Evolutionary conservation across 2,888 invertebrate species (phyloP), one percentile per base, ranked within the genome.

Genomic region (Cynaeus angustus): DNA sequence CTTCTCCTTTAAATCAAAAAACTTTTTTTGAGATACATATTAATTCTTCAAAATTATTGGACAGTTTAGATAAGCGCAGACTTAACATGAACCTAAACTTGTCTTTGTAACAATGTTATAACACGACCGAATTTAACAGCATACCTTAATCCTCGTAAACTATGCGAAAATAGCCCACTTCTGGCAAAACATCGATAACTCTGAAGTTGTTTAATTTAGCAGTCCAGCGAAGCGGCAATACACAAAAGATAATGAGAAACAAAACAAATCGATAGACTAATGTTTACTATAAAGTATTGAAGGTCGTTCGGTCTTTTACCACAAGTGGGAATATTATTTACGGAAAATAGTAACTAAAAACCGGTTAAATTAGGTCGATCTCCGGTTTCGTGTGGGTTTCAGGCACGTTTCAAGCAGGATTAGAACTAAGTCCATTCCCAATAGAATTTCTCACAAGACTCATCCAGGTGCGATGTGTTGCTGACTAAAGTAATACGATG

Each of bases 351-450:
- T 53, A 65, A 55, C 53, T 65, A 41, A 65, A 66, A 66, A 66
- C 56, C 48, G 21, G 59, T 52, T 58, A 68, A 68, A 68, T 68
- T 68, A 68, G 62, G 26, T 62, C 68, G 62, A 68, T 68, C 55
- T 68, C 68, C 68, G 62, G 61, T 61, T 58, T 52, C 59, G 50
- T 37, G 30, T 26, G 37, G 43, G 59, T 61, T 62, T 68, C 53
- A 61, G 62, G 43, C 62, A 68, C 68, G 68, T 68, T 61, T 68
- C 68, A 68, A 68, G 55, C 68, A 64, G 68, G 68, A 68, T 68
- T 64, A 68, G 33, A 46, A 38, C 38, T 48, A 62, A 62, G 61
- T 64, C 68, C 55, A 37, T 53, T 55, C 55, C 53, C 62, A 53
- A 61, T 68, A 68, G 62, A 68, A 68, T 62, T 68, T 62, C 61